Base-by-base conservation (phyloP, 1,140 invertebrate species). In the Diabrotica undecimpunctata region DNA sequence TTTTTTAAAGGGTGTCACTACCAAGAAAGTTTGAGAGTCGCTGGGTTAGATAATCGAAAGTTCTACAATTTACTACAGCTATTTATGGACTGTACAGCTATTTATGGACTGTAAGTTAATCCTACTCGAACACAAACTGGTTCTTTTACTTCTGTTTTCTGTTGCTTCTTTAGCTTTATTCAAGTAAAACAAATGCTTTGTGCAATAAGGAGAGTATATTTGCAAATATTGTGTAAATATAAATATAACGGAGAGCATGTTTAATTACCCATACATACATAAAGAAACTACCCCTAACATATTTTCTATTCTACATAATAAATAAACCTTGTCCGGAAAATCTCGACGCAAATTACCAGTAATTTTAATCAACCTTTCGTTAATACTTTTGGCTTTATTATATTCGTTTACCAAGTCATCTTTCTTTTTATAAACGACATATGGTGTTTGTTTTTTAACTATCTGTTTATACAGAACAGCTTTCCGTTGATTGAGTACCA, bases 401-500 rank as follows among this genome's bases (percentile, higher is more conserved):
- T 81, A 76, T 72, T 84, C 82, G 9, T 77, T 75, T 39, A 79
- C 75, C 46, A 87, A 68, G 0, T 74, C 13, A 5, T 66, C 61
- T 71, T 84, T 83, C 3, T 76, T 81, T 66, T 83, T 82, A 55
- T 79, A 80, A 7, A 81, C 70, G 59, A 81, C 74, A 67, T 80
- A 81, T 41, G 85, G 83, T 50, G 74, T 69, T 5, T 80, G 74
- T 13, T 70, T 79, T 67, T 69, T 69, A 2, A 80, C 80, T 0
- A 88, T 70, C 25, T 84, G 82, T 14, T 81, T 75, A 54, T 86
- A 82, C 13, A 84, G 76, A 62, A 81, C 81, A 0, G 82, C 79
- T 70, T 84, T 85, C 41, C 81, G 81, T 70, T 89, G 87, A 66
- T 83, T 83, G n/a, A 83, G 78, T 6, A 88, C 75, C 10, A 88